A percentile compares a stretch with the other conserved stretches of the same genome.
Conservation (phyloP, 2,888 invertebrate species). For the Hyppa rectilinea region DNA sequence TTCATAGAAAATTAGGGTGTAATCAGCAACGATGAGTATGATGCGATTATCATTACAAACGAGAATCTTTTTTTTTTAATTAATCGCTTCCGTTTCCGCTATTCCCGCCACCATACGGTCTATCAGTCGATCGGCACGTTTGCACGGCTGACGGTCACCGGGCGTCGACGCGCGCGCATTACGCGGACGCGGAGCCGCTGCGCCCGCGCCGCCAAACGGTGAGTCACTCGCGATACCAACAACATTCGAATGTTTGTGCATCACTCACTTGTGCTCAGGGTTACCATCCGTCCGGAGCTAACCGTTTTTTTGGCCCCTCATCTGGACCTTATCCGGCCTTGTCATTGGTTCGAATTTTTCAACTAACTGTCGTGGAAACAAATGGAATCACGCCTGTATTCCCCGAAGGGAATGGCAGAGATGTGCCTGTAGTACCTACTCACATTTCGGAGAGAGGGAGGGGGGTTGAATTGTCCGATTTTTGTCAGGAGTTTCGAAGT, state of each 20-base stretch:
- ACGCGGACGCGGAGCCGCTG: slow-evolving; percentile 67
- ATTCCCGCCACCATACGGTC: slow-evolving; percentile 4
- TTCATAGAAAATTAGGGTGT: no score
- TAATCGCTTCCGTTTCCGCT: slow-evolving; percentile 36
- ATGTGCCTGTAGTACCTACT: background rate
- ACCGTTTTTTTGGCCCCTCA: background rate
- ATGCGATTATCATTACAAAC: background rate
- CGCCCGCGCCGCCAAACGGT: slow-evolving; percentile 57
- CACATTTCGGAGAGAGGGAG: background rate
- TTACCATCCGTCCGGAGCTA: slow-evolving; percentile 13
- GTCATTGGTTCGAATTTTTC: background rate
- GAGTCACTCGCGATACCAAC: slow-evolving; percentile 59
- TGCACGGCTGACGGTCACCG: slow-evolving; percentile 66
- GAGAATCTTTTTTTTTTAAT: background rate
- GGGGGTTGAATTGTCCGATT: background rate
- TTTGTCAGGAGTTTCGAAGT: background rate
- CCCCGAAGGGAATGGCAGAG: background rate
- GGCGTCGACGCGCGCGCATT: slow-evolving; percentile 68
- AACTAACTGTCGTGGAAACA: no score
- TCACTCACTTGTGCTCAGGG: slow-evolving; percentile 41
- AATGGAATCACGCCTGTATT: background rate
- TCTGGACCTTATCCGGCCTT: background rate
- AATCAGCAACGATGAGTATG: no score
- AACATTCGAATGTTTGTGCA: slow-evolving; percentile 56
- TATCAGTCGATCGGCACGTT: slow-evolving; percentile 67